Evolutionary conservation across 2,888 invertebrate genomes (phyloP), one percentile per base, ranked within the genome.

Genomic region (Eupelmus urozonus): DNA sequence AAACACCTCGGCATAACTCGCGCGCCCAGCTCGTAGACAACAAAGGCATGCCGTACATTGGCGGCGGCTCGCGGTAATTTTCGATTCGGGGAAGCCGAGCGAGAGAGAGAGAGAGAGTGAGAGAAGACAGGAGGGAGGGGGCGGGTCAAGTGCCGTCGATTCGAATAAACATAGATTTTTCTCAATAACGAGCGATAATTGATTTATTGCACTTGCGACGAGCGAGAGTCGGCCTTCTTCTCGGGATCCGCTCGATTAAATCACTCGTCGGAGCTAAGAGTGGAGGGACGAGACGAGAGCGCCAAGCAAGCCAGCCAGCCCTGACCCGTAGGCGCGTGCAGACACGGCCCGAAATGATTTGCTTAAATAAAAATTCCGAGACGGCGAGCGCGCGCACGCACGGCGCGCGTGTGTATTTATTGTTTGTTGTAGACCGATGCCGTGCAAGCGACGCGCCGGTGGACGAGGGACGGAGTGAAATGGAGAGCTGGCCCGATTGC

Each of bases 151-250:
- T 85, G 80, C 85, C 79, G 69, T 55, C 69, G 76, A 88, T 87
- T 87, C 85, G 86, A 88, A 88, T 84, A 85, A 87, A 84, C 82
- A 84, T 85, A 82, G 84, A 88, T 81, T 81, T 81, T 81, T 80
- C 77, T 73, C 70, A 74, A 77, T 77, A 70, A 80, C 70, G 45
- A 77, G 71, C 59, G 69, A 76, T 82, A 81, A 82, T 81, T 82
- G 82, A 82, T 81, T 80, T 80, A 80, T 81, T 78, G 71, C 71
- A 69, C 66, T 34, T 9, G 63, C 20, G 27, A 3, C 34, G 9
- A 34, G 9, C 5, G 34, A 34, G 9, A 34, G 34, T 5, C 3
- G 34, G 9, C 9, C 34, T 34, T 16, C 2, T 16, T 9, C 16
- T 45, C 53, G 66, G 34, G 9, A 4, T 13, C 20, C 20, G 4